Base-by-base conservation (phyloP, 2,113 vertebrate species). In the Dipodomys spectabilis region DNA sequence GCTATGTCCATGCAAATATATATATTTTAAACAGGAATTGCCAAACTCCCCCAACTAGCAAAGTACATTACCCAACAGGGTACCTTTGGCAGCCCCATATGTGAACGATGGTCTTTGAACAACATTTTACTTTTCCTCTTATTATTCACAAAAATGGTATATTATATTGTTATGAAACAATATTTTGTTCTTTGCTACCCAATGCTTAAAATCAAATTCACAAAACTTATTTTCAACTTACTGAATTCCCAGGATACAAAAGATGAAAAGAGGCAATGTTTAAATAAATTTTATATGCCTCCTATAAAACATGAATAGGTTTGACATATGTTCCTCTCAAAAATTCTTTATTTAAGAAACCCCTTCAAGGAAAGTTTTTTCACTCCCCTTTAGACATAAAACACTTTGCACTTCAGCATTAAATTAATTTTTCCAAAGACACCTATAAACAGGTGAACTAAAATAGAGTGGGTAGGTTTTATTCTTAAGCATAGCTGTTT, bases 371-470 rank as follows among this genome's bases (percentile, higher is more conserved):
- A 30, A 77, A 23, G 6, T 44, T 57, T 85, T 85, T 78, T 71
- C 25, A 39, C 86, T 77, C 12, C 18, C 20, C 82, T 73, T 91
- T 78, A 88, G 67, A 49, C 2, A 67, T 64, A 86, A 79, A 7
- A 60, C 8, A 74, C 30, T 4, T 53, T 89, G 44, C n/a, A 45
- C 30, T 83, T 87, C 1, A 92, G 35, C 49, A 22, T 64, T 71
- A 95, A 71, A n/a, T 49, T 69, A 93, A 77, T 84, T 83, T 75
- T 1, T 18, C n/a, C 44, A 74, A 72, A 83, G 23, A 83, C 28
- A 75, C 18, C 71, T 0, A 44, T 80, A 88, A 88, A 57, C 82
- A 39, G 35, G 64, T 57, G 1, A 28, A 62, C 16, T 44, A 53
- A 13, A 6, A 49, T 72, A 83, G 30, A 86, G 5, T 32, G 6